These are phyloP conservation scores for Varecia variegata DNA, from an alignment of 2,797 vertebrate species.

Conservation along the genomic window DNA sequence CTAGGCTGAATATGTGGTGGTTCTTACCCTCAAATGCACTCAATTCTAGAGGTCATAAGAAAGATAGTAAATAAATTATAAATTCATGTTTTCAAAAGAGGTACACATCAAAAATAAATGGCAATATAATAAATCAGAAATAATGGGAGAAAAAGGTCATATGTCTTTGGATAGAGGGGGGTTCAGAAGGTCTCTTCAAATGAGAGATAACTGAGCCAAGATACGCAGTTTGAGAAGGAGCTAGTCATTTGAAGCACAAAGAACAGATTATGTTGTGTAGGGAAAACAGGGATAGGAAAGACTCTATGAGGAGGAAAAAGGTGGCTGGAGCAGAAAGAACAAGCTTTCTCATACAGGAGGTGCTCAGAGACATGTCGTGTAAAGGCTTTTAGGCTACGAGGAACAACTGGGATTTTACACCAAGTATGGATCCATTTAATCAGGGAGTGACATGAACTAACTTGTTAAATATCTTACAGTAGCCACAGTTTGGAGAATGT, in stretches of 20 bases:
- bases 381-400: not conserved
- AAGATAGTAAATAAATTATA: not conserved
- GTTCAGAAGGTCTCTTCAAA: not conserved
- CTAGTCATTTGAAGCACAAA: not conserved
- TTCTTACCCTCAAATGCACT: not conserved
- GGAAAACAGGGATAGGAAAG: not conserved
- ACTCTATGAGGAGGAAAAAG: not conserved
- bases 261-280: not conserved
- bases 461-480: not conserved
- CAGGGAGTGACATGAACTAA: not conserved
- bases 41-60: not conserved
- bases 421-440: not conserved
- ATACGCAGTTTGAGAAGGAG: not conserved
- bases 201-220: not conserved
- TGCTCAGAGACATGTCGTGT: not conserved
- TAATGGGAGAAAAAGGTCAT: rapidly evolving
- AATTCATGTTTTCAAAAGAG: not conserved
- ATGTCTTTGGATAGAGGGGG: not conserved
- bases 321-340: not conserved
- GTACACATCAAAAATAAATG: not conserved
- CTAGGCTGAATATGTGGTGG: not conserved
- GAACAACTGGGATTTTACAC: not conserved
- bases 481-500: not conserved
- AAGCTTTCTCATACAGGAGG: not conserved
- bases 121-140: not conserved